Base-by-base conservation (phyloP, 2,797 vertebrate genomes). In the Ibycter americanus region DNA sequence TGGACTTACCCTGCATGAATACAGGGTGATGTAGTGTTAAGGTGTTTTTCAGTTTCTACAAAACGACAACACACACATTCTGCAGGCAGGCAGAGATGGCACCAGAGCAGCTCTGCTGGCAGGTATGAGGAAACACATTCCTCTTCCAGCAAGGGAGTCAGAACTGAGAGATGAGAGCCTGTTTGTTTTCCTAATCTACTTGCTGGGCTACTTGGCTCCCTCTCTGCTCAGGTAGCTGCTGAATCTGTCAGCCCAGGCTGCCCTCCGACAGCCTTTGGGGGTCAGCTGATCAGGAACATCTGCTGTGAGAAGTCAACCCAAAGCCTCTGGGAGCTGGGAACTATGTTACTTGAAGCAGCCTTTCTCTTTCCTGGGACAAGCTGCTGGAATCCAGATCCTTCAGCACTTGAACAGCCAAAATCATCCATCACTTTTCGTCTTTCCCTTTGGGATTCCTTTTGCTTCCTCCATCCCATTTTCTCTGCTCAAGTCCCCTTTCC, bases 101-200 rank as follows among this genome's bases (percentile, higher is more conserved):
- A 73, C n/a, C 29, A 42, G 62, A 83, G 51, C 82, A 70, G 62
- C 55, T 79, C 49, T 68, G 40, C 70, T 90, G 82, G 46, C 40
- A 44, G 16, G 4, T 17, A 31, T 6, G 12, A 74, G 73, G 56
- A 88, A 78, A 82, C 27, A 62, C 38, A 38, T 40, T 85, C 51
- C 34, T 34, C 49, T 68, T 61, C 52, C 44, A 78, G 80, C 56
- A 51, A 66, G n/a, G 32, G 54, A 76, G 26, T 21, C 15, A 21
- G n/a, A 81, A 63, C 3, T 67, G 42, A 58, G 46, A 52, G 54
- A 71, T 38, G 34, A 81, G 59, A 38, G 96, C 65, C 79, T 81
- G 32, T 85, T 96, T 96, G 85, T 91, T 97, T 96, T 94, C 86
- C 78, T 95, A 87, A 94, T 55, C 79, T 63, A 25, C 21, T 82